Conservation (phyloP, 2,797 vertebrate genomes). For the Hypotaenidia okinawae region DNA sequence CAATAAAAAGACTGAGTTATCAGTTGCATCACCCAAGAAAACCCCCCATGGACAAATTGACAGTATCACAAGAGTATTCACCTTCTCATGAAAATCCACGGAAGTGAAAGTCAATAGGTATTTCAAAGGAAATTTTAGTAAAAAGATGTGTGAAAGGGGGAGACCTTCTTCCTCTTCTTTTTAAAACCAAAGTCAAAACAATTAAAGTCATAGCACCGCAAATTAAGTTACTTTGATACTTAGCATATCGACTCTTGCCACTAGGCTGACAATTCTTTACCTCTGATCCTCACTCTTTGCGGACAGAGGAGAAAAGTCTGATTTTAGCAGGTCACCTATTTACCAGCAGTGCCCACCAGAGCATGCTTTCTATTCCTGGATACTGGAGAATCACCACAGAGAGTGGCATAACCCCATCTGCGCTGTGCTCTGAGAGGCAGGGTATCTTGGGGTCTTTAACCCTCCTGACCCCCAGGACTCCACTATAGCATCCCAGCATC, state of each 20-base stretch:
- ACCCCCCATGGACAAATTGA: neutral
- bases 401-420: neutral
- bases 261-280: neutral
- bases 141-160: neutral
- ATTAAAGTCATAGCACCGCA: neutral
- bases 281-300: neutral
- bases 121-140: neutral
- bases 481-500: neutral
- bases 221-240: neutral
- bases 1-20: neutral
- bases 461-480: neutral
- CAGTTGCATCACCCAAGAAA: neutral
- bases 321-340: neutral
- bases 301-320: neutral
- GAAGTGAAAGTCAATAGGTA: neutral
- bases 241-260: neutral
- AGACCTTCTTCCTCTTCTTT: neutral
- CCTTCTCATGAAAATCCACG: neutral
- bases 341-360: no score
- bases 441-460: neutral
- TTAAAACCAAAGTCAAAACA: neutral
- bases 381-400: rapidly evolving
- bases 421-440: neutral
- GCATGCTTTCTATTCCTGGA: neutral
- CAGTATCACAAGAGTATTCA: neutral